Evolutionary conservation across 1,140 invertebrate species (phyloP), one percentile per base, ranked within the genome.

Genomic region (Medauroidea extradentata): DNA sequence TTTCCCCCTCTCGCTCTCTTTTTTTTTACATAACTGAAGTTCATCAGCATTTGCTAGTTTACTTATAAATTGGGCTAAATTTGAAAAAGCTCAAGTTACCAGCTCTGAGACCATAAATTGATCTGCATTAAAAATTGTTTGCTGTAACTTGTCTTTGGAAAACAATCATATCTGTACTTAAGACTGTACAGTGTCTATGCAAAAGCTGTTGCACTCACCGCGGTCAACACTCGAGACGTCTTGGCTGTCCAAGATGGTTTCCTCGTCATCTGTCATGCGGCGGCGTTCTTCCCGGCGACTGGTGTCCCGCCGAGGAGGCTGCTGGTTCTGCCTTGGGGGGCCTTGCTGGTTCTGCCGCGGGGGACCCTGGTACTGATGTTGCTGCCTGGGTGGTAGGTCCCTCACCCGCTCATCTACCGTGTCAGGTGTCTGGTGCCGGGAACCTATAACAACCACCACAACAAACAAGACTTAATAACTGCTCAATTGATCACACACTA

Each of bases 151-250:
- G n/a, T n/a, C n/a, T n/a, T n/a, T n/a, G n/a, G n/a, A n/a, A n/a
- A n/a, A n/a, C n/a, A n/a, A n/a, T n/a, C n/a, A n/a, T n/a, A n/a
- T n/a, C n/a, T n/a, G n/a, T n/a, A n/a, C n/a, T n/a, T n/a, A n/a
- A n/a, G n/a, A n/a, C n/a, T n/a, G n/a, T n/a, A n/a, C n/a, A n/a
- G n/a, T n/a, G n/a, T n/a, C n/a, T n/a, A n/a, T n/a, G n/a, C n/a
- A n/a, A n/a, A n/a, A n/a, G n/a, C n/a, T n/a, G n/a, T n/a, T 4
- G 29, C 14, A 67, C 68, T 71, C 76, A 90, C 88, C 87, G 84
- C 86, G 78, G 73, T 90, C 88, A 44, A 87, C 84, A 78, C 84
- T 89, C 57, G 86, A 86, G 41, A 87, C 83, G 64, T 89, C 87
- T 72, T 87, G 86, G 72, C 84, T 88, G 71, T 90, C 88, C 41